These are phyloP conservation scores for Pelmatolapia mariae DNA, from an alignment of 2,113 vertebrate genomes.

Conservation along the genomic window DNA sequence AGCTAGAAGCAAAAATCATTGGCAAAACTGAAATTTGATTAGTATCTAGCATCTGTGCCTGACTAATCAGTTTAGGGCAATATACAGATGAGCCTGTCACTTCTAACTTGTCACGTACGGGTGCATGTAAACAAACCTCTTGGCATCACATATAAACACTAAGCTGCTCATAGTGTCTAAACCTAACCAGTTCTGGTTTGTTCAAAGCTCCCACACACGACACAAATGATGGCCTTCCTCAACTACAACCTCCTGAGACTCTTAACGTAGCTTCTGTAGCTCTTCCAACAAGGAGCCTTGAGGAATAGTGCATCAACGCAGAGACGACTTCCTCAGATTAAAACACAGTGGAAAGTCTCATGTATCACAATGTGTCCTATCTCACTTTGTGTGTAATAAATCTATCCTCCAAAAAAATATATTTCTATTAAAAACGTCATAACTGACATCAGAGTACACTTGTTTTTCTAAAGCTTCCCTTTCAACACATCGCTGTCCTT, in stretches of 20 bases:
- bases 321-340: neutral
- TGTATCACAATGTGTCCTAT: neutral
- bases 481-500: neutral
- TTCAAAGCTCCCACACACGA: neutral
- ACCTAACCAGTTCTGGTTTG: neutral
- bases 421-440: neutral
- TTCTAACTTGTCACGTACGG: neutral
- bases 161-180: neutral
- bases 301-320: rapidly evolving
- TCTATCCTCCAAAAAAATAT: neutral
- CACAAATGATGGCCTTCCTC: neutral
- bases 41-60: neutral
- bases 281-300: rapidly evolving
- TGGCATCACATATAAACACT: neutral
- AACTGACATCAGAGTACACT: neutral
- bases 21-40: neutral
- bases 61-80: neutral
- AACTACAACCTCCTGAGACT: no score
- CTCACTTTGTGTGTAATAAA: neutral
- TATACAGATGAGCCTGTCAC: neutral
- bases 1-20: neutral
- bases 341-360: neutral
- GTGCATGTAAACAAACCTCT: rapidly evolving
- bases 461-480: neutral
- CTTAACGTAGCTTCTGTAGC: neutral